A percentile compares a stretch with the other conserved stretches of the same genome.
Conservation (phyloP, 2,888 invertebrate genomes). For the Halictus ligatus region DNA sequence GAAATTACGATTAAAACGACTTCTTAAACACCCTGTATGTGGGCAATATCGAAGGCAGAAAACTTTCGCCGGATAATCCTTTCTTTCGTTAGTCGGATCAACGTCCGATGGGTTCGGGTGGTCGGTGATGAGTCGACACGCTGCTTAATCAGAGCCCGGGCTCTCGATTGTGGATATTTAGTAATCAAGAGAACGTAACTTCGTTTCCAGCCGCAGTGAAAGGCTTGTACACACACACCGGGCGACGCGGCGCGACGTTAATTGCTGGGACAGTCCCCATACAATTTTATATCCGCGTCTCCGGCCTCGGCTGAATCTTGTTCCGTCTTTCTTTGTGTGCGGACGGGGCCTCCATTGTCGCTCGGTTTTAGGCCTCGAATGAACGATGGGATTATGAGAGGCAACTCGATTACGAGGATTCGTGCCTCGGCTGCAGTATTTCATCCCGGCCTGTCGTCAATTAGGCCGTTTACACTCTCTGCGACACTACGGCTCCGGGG, state of each 20-base stretch:
- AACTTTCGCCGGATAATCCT: constrained; percentile 73
- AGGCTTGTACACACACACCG: constrained; percentile 36
- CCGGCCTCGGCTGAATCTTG: constrained; percentile 2
- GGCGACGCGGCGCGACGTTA: constrained; percentile 33
- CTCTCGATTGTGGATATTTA: constrained; percentile 53
- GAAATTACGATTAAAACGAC: no score
- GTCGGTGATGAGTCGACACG: constrained; percentile 70
- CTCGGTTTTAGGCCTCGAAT: background rate
- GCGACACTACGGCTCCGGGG: background rate
- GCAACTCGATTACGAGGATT: constrained; percentile 19
- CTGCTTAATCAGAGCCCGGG: constrained; percentile 62
- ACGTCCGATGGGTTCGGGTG: constrained; percentile 65
- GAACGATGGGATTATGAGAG: constrained; percentile 15
- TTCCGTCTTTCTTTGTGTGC: background rate
- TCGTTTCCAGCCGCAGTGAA: constrained; percentile 62
- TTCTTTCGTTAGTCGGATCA: constrained; percentile 54
- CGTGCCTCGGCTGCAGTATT: background rate
- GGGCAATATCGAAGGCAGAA: constrained; percentile 52
- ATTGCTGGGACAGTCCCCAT: constrained; percentile 42
- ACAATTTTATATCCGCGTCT: constrained; percentile 51
- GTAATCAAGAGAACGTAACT: constrained; percentile 63
- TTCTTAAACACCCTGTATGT: background rate
- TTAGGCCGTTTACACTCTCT: background rate
- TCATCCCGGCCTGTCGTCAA: background rate
- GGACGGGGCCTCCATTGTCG: background rate